Base-by-base conservation (phyloP, 2,888 invertebrate genomes). In the Epistrophe eligans region DNA sequence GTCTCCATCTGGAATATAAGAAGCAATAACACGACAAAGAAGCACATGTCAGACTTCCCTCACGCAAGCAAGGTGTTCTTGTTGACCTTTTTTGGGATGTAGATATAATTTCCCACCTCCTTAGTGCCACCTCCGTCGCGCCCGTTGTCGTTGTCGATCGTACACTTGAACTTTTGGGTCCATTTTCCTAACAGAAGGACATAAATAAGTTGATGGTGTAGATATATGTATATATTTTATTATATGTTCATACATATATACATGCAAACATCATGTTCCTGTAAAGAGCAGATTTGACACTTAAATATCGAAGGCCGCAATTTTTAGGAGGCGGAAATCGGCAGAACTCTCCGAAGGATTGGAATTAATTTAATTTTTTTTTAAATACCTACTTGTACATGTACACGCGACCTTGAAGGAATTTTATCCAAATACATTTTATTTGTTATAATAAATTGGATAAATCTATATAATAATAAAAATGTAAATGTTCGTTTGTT, bases 11-110 rank as follows among this genome's bases (percentile, higher is more conserved):
- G 35, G 71, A 60, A 62, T 81, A 50, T 17, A 70, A 62, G 48
- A 70, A 67, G 67, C 67, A 79, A 70, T 58, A 66, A 55, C 38
- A 58, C 71, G 66, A 84, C 80, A 84, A 80, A 62, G 81, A 66
- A 48, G 76, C 84, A 73, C 77, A 84, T 80, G 84, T 80, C 40
- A 57, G 84, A 72, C 60, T 77, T 84, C 60, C 48, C 43, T 60
- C 58, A 28, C 52, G 58, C 64, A 40, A 40, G 55, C 55, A 70
- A 70, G 52, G 70, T 79, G 66, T 66, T 45, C 38, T 24, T 62
- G 58, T 52, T 77, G 77, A 70, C 83, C 83, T 83, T 79, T 64
- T 64, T 50, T 38, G 62, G 52, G n/a, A 40, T 67, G 48, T 35
- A 58, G 58, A 35, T 77, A 24, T 82, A 40, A 57, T 57, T 64